Evolutionary conservation across 2,888 invertebrate species (phyloP), one percentile per base, ranked within the genome.

Genomic region (Miltochrista miniata): DNA sequence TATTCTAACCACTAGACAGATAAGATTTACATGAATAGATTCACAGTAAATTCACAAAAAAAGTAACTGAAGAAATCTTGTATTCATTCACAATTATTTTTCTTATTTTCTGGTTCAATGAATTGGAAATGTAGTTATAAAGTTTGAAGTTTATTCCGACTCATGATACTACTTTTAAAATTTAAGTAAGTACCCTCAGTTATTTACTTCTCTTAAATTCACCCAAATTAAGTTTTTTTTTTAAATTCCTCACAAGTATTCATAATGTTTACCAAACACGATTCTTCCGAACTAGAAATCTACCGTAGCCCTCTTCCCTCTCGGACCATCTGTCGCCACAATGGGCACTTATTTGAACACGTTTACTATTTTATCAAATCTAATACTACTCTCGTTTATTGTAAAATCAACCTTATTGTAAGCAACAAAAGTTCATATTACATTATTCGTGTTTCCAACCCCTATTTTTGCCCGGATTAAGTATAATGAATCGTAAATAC

Each of bases 401-500:
- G 18, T 0, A 64, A 51, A 56, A 42, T 5, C 36, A 50, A 61
- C 60, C 42, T 34, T 67, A 63, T 1, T 0, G 0, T 9, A n/a
- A 18, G 0, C 0, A 0, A 0, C 24, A 70, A 81, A 44, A 61
- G 71, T 69, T 35, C 10, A 40, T 51, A 59, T 72, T 73, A 0
- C 11, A 42, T 10, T 52, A 48, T 1, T 9, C 1, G 4, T 30
- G 24, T 40, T 24, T 8, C 31, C 45, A 42, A 66, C 83, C 88
- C 89, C 83, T 78, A 79, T 80, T 84, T 85, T 83, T 78, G 80
- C 82, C 69, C 74, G 90, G 90, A 90, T 91, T 91, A 90, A 84
- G 85, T 85, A 90, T 90, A 90, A 90, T 90, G 90, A 90, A 88
- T 90, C 88, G 90, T 90, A 90, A 91, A 91, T 91, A 90, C 88